Base-by-base conservation (phyloP, 2,888 invertebrate genomes). In the Harpagoxenus sublaevis region DNA sequence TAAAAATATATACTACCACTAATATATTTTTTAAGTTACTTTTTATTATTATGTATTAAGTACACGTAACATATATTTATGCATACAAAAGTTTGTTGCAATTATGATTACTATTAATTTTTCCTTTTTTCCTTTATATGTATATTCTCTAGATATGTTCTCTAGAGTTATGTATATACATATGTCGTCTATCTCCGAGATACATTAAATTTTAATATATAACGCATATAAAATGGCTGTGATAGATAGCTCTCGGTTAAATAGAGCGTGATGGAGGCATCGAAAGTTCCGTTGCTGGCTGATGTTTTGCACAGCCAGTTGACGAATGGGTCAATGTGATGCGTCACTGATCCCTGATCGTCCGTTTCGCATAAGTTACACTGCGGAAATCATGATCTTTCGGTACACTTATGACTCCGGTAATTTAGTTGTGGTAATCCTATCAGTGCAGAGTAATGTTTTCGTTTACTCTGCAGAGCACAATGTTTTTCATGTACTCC, bases 361-460 rank as follows among this genome's bases (percentile, higher is more conserved):
- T 35, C 15, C 35, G 71, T 71, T 81, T 73, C 39, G 73, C 73
- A 55, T 62, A 85, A 83, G 60, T 60, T 68, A 35, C 60, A 57
- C 12, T 42, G 5, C 42, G 68, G 15, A 78, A 66, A 51, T 23
- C 77, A 57, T 12, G 53, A 83, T 57, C 57, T 78, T 83, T 55
- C 62, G 51, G 28, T 63, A 39, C 39, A 78, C 62, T 75, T 83
- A 51, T 78, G 15, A 9, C 15, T 39, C 10, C 57, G 51, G 5
- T 78, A 83, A 83, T 83, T 78, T 83, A 78, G 31, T 53, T 78
- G 66, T 31, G 42, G 77, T 63, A 18, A 42, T 78, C n/a, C 53
- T 53, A 70, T 6, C 15, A 48, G 28, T n/a, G 12, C 48, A 10
- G 31, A 48, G 18, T 55, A 23, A 62, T 45, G 42, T 83, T 83